Percentiles rank a stretch among this genome's conserved stretches.
phyloP scores from a whole-genome alignment of 2,113 vertebrate species.

The Pungitius pungitius region DNA sequence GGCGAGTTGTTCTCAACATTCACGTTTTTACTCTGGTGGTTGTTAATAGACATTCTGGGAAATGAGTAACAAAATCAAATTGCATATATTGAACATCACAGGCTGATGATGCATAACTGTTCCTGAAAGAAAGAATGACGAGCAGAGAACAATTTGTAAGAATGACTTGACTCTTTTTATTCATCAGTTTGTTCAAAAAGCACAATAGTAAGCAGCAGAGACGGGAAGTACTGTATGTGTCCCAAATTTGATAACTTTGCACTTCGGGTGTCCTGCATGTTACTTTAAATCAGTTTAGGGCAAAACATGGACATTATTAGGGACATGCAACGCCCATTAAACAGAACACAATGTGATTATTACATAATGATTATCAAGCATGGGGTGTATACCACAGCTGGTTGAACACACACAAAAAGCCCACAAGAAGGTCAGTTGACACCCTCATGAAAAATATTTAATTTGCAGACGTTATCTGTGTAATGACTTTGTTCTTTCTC shows the following conservation, averaged over 20 bases:
- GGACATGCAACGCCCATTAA: neutral
- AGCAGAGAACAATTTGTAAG: neutral
- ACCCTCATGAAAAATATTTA: neutral
- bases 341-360: neutral
- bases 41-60: neutral
- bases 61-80: neutral
- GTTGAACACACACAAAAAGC: neutral
- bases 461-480: neutral
- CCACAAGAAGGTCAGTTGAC: neutral
- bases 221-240: neutral
- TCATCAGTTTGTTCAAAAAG: conserved; percentile 7
- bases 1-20: neutral
- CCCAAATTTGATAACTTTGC: neutral
- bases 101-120: neutral
- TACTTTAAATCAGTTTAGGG: neutral
- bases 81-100: neutral
- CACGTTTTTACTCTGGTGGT: neutral
- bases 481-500: neutral
- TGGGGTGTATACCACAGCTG: neutral
- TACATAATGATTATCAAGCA: conserved; percentile 13
- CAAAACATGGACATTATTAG: neutral
- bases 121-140: neutral
- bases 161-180: conserved; percentile 4
- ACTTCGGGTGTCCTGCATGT: neutral
- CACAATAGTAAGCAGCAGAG: neutral